Percentiles rank a stretch among this genome's conserved stretches.
These are phyloP conservation scores for Adelges cooleyi DNA, from an alignment of 1,140 invertebrate species.

Conservation along the genomic window DNA sequence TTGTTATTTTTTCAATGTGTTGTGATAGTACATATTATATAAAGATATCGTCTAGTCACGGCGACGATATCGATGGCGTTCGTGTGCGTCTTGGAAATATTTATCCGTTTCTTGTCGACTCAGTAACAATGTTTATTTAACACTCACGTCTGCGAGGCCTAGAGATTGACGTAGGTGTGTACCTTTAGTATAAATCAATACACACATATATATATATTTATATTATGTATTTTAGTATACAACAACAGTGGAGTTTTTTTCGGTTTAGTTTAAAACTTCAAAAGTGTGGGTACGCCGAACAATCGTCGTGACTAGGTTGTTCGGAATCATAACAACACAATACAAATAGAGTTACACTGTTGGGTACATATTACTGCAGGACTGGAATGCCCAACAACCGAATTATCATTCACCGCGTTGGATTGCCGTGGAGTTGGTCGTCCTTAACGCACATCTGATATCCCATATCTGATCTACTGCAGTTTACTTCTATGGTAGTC, in stretches of 20 bases:
- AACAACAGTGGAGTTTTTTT: neutral
- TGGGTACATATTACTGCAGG: too few relatives aligned
- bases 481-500: too few relatives aligned
- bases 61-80: conserved; percentile 1
- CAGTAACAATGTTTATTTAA: conserved; percentile 23
- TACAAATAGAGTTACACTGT: conserved; percentile 11
- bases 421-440: too few relatives aligned
- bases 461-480: too few relatives aligned
- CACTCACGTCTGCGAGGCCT: neutral
- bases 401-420: neutral
- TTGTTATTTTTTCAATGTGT: neutral
- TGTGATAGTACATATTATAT: too few relatives aligned
- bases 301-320: conserved; percentile 6
- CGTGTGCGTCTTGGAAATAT: neutral
- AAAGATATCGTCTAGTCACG: conserved; percentile 4
- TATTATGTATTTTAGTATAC: neutral
- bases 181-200: too few relatives aligned
- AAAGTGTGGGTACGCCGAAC: neutral
- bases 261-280: neutral
- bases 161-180: conserved; percentile 3
- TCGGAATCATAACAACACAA: conserved; percentile 18
- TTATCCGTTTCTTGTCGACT: conserved; percentile 17
- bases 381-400: neutral
- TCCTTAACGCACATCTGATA: too few relatives aligned
- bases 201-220: neutral